These are phyloP conservation scores for Calephelis perditalis DNA, from an alignment of 2,888 invertebrate genomes.

Conservation along the genomic window DNA sequence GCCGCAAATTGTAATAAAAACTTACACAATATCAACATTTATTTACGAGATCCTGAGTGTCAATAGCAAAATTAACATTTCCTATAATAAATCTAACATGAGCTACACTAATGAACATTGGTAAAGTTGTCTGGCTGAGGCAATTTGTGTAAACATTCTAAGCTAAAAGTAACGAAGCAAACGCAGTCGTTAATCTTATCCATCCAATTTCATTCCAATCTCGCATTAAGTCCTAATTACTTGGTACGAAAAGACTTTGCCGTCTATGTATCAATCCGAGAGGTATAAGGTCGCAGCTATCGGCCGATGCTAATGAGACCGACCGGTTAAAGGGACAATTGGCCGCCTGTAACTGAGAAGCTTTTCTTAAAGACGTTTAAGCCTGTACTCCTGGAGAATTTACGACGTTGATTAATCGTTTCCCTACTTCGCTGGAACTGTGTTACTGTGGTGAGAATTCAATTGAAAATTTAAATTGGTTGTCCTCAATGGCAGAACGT, in stretches of 20 bases:
- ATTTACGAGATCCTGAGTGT: no score
- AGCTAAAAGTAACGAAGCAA: slow-evolving; percentile 34
- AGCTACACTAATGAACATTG: not conserved
- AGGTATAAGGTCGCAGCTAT: slow-evolving; percentile 54
- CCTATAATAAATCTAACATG: not conserved
- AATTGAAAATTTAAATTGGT: slow-evolving; percentile 38
- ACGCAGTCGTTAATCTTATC: slow-evolving; percentile 27
- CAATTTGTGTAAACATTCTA: not conserved
- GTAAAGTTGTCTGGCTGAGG: not conserved
- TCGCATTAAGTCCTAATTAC: slow-evolving; percentile 46
- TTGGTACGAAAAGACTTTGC: slow-evolving; percentile 54
- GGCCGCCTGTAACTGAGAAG: slow-evolving; percentile 52
- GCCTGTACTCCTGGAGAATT: slow-evolving; percentile 53
- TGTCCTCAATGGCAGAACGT: slow-evolving; percentile 29
- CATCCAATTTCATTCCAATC: slow-evolving; percentile 10
- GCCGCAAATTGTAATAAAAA: no score
- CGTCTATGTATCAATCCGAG: slow-evolving; percentile 66
- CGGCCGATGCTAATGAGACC: slow-evolving; percentile 63
- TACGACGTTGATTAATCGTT: slow-evolving; percentile 55
- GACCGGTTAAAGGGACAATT: slow-evolving; percentile 65
- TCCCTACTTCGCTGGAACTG: slow-evolving; percentile 43
- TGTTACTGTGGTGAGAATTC: slow-evolving; percentile 36
- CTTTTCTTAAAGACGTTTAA: slow-evolving; percentile 59
- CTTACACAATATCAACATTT: no score
- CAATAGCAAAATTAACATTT: not conserved